Base-by-base conservation (phyloP, 1,140 invertebrate genomes). In the Tetraneura akinire region DNA sequence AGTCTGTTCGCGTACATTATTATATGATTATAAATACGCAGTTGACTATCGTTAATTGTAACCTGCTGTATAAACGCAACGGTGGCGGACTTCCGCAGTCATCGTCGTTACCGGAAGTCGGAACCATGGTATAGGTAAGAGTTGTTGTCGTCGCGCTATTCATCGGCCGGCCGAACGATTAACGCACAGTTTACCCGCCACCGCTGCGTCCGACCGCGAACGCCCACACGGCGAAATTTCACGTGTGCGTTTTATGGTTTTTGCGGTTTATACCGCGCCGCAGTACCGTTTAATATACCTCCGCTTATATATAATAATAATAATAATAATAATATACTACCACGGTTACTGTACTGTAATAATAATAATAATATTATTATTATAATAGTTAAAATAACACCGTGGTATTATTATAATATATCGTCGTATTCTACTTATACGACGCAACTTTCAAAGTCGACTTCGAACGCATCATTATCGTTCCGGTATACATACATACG, bases 181-280 rank as follows among this genome's bases (percentile, higher is more conserved):
- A 73, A 73, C 70, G 32, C 70, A 73, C 53, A 53, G 70, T 73
- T 71, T 51, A 73, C 26, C 49, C 23, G 51, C 64, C 23, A 37
- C 60, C 26, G 60, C 29, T n/a, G 8, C 47, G 9, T 4, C 13
- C 68, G 6, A 51, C 47, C 47, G 9, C 21, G 8, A 18, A 57
- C 26, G 68, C 47, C 70, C 70, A n/a, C 64, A 11, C 37, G 6
- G 9, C 26, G 16, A 32, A 73, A 73, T 32, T 73, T 29, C 70
- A 73, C 14, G 70, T 32, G 70, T 73, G 70, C 70, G 47, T 73
- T 73, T 73, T 73, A 73, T 73, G 70, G 70, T 73, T 73, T 73
- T 73, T 73, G 70, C 1, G 70, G 45, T 51, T 32, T n/a, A 16
- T 16, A 14, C 47, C 9, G 8, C 53, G 16, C 47, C 32, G 6